Evolutionary conservation across 2,888 invertebrate species (phyloP).

Genomic region (Ophonus ardosiacus): DNA sequence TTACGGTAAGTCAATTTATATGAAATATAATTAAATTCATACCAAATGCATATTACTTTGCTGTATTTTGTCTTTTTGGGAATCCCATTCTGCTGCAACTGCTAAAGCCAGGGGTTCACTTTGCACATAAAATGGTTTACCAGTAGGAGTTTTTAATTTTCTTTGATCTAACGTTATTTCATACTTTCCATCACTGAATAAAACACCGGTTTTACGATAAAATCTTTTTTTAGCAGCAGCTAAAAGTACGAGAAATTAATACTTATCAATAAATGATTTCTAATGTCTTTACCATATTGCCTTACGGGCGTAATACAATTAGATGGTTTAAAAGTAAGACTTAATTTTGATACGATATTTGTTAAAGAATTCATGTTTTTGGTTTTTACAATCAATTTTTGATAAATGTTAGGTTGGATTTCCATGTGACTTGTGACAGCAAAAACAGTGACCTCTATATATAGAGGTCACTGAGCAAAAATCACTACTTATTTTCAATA

Average conservation of each 20-base stretch:
- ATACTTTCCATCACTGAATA: constrained; percentile 84
- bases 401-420: neutral
- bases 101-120: constrained; percentile 94
- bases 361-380: constrained; percentile 21
- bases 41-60: constrained; percentile 94
- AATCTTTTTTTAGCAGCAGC: constrained; percentile 81
- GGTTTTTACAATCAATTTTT: neutral
- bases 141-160: constrained; percentile 93
- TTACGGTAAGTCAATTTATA: neutral
- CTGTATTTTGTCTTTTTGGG: constrained; percentile 87
- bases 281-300: constrained; percentile 1
- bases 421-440: constrained; percentile 38
- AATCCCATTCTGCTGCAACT: constrained; percentile 96
- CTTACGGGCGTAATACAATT: constrained; percentile 64
- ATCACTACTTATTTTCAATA: neutral
- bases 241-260: neutral
- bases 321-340: constrained; percentile 70
- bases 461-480: no score
- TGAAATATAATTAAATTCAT: constrained; percentile 66
- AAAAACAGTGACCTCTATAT: no score
- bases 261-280: neutral
- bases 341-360: neutral
- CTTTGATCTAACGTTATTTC: constrained; percentile 93
- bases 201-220: constrained; percentile 85
- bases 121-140: constrained; percentile 85